Evolutionary conservation across 2,797 vertebrate species (phyloP), one percentile per base, ranked within the genome.

Genomic region (Lagorchestes hirsutus): DNA sequence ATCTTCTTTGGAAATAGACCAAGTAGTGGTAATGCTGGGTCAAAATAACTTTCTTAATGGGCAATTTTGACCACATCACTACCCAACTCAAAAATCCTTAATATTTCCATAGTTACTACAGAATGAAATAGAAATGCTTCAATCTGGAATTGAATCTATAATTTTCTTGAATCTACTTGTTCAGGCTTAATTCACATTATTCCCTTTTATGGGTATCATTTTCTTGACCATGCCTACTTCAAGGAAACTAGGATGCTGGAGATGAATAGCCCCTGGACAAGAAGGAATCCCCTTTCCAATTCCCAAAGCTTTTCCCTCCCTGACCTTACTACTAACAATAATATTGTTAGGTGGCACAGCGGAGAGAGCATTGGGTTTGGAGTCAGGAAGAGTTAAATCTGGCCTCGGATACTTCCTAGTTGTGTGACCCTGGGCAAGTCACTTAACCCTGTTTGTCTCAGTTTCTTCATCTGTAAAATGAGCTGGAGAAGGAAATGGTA

Each of bases 271-370:
- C 34, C 62, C 31, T n/a, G 62, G 13, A 14, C 14, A 67, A 13
- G 31, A 67, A 67, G 4, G 34, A 27, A 67, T 34, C 13, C 62
- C 34, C 13, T 67, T n/a, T 67, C 31, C 34, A 67, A 34, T 0
- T n/a, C 62, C 34, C 62, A 67, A 27, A 14, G 14, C 3, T 34
- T 34, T 18, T 3, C 14, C 12, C 34, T 2, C 31, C 13, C 5
- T 16, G 1, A 34, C 14, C 4, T 34, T n/a, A 27, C 0, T 0
- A 67, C 1, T 34, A 1, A 5, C 34, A n/a, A 34, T 67, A n/a
- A 34, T 29, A 11, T 3, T 62, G 0, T 62, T 62, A 31, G 11
- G 29, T 62, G 29, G 58, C 11, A 59, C 2, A 13, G 12, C 34
- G 29, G 3, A 62, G 31, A 31, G 29, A 62, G 4, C 3, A 12